These are phyloP conservation scores for Macrochelys suwanniensis DNA, from an alignment of 2,797 vertebrate genomes.

Conservation along the genomic window DNA sequence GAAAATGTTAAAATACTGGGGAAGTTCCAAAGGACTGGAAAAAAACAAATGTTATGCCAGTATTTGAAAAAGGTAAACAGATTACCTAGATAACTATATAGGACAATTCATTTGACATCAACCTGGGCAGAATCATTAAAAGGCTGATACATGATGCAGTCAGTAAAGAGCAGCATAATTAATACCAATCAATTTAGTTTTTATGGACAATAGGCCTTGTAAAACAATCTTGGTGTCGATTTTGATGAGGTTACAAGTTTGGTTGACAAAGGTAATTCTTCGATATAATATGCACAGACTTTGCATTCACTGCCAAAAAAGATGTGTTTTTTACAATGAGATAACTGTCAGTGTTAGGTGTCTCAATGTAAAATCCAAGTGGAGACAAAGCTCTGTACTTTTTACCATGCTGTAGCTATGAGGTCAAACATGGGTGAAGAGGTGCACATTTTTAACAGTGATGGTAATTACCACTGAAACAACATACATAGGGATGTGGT, in stretches of 20 bases:
- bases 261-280: neutral
- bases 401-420: neutral
- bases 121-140: slow-evolving; percentile 8
- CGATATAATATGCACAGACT: neutral
- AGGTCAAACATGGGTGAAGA: neutral
- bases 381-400: neutral
- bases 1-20: neutral
- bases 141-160: neutral
- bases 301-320: neutral
- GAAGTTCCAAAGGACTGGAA: neutral
- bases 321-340: neutral
- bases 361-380: neutral
- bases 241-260: neutral
- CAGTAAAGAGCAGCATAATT: neutral
- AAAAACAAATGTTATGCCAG: neutral
- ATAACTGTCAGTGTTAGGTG: neutral
- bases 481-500: neutral
- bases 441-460: neutral
- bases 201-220: neutral
- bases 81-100: neutral
- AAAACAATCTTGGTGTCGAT: neutral
- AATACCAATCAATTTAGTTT: neutral
- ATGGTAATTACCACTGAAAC: neutral
- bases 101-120: neutral
- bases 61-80: neutral